phyloP scores from a whole-genome alignment of 2,797 vertebrate species.

The Yasuhikotakia modesta region DNA sequence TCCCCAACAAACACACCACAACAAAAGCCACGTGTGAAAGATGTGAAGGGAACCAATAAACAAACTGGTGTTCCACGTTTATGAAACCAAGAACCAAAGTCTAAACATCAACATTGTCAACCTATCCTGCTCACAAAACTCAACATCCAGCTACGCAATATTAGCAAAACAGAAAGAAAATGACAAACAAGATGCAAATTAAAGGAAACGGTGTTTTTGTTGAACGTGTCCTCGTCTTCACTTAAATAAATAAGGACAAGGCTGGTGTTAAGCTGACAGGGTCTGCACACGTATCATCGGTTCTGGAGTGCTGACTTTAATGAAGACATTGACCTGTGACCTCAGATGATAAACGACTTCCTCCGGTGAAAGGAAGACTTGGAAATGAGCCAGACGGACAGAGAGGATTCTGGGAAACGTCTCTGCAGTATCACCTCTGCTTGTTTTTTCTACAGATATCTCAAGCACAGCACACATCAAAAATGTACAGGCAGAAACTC shows the following conservation, averaged over 20 bases:
- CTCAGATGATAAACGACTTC: constrained; percentile 45
- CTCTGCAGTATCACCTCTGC: constrained; percentile 3
- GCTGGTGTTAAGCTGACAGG: constrained; percentile 49
- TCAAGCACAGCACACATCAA: background rate
- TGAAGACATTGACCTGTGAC: constrained; percentile 45
- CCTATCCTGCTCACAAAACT: too few species aligned
- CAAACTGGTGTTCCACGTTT: too few species aligned
- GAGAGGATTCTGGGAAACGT: constrained; percentile 24
- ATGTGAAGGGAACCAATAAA: background rate
- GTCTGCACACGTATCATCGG: constrained; percentile 14
- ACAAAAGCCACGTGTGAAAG: background rate
- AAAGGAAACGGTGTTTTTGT: constrained; percentile 28
- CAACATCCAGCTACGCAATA: too few species aligned
- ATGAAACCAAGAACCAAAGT: too few species aligned
- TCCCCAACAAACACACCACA: too few species aligned
- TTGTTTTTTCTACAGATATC: background rate
- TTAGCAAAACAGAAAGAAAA: too few species aligned
- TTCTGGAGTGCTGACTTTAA: constrained; percentile 31
- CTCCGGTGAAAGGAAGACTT: constrained; percentile 26
- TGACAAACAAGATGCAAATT: too few species aligned
- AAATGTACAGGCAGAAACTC: too few species aligned
- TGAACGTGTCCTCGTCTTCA: constrained; percentile 39
- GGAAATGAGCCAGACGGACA: constrained; percentile 31
- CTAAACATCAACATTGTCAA: too few species aligned
- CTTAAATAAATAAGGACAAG: constrained; percentile 53